Evolutionary conservation across 2,888 invertebrate genomes (phyloP).

Genomic region (Icerya purchasi): DNA sequence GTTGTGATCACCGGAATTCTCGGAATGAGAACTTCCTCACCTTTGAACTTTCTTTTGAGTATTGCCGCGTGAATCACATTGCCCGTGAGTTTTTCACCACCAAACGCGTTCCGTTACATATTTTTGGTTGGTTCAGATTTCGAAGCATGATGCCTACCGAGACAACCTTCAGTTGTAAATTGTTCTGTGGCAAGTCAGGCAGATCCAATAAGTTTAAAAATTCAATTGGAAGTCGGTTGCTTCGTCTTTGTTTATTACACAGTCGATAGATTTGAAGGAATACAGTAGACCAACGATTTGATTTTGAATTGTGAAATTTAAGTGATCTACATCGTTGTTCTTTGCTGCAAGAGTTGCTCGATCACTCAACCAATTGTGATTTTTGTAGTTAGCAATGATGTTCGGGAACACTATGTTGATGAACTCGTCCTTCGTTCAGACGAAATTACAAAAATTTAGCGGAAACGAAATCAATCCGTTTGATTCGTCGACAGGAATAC

Average conservation of each 20-base stretch:
- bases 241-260: conserved; percentile 10
- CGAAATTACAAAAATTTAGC: conserved; percentile 22
- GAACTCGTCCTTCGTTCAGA: conserved; percentile 16
- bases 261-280: conserved; percentile 20
- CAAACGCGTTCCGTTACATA: conserved; percentile 5
- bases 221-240: no score
- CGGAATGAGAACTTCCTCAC: conserved; percentile 19
- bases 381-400: conserved; percentile 13
- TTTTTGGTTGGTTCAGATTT: conserved; percentile 2
- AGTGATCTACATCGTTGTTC: conserved; percentile 18
- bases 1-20: conserved; percentile 16
- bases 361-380: conserved; percentile 16
- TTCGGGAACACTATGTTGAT: conserved; percentile 19
- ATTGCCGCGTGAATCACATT: conserved; percentile 17
- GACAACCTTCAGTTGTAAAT: no score
- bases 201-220: no score
- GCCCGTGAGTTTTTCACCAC: conserved; percentile 8
- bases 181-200: no score
- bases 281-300: conserved; percentile 3
- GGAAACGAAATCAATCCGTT: conserved; percentile 23
- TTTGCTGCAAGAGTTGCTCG: conserved; percentile 22
- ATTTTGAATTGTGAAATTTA: conserved; percentile 7
- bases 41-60: conserved; percentile 19
- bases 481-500: conserved; percentile 20
- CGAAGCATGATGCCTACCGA: no score